Evolutionary conservation across 2,888 invertebrate genomes (phyloP).

Genomic region (Drosophila neotestacea): DNA sequence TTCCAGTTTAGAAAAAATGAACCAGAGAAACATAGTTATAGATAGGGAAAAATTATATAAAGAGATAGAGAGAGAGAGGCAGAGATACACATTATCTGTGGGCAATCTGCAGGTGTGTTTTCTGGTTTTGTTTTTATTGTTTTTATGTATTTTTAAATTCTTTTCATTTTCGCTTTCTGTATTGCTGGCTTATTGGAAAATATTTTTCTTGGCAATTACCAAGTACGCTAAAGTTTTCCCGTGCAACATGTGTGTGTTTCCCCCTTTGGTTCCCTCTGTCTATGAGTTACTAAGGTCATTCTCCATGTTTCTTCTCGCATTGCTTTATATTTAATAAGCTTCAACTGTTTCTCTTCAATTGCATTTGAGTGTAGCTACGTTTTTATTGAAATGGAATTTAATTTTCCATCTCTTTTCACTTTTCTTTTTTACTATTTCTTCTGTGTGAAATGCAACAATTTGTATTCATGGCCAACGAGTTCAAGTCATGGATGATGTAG

Average conservation of each 20-base stretch:
- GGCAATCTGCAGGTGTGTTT: slow-evolving; percentile 72
- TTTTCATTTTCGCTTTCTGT: slow-evolving; percentile 56
- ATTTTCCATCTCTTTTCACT: slow-evolving; percentile 36
- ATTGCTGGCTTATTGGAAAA: slow-evolving; percentile 55
- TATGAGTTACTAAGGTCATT: slow-evolving; percentile 52
- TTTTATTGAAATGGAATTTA: slow-evolving; percentile 71
- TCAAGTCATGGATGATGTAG: slow-evolving; percentile 54
- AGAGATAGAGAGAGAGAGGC: not conserved
- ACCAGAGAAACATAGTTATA: not conserved
- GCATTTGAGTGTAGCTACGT: slow-evolving; percentile 52
- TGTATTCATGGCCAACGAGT: slow-evolving; percentile 67
- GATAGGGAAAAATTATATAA: not conserved
- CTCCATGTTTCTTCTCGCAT: slow-evolving; percentile 47
- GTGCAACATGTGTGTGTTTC: slow-evolving; percentile 50
- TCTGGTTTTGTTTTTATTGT: slow-evolving; percentile 25
- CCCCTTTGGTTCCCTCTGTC: not conserved
- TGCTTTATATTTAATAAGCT: slow-evolving; percentile 62
- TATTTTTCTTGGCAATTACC: slow-evolving; percentile 70
- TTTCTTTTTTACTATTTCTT: slow-evolving; percentile 5
- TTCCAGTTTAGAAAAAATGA: slow-evolving; percentile 27
- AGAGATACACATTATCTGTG: slow-evolving; percentile 1
- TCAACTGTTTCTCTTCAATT: slow-evolving; percentile 37
- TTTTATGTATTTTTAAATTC: slow-evolving; percentile 56
- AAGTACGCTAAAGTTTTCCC: slow-evolving; percentile 43
- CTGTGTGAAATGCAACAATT: slow-evolving; percentile 71